Base-by-base conservation (phyloP, 92 coral and sea anemone genomes). In the Montipora capitata region DNA sequence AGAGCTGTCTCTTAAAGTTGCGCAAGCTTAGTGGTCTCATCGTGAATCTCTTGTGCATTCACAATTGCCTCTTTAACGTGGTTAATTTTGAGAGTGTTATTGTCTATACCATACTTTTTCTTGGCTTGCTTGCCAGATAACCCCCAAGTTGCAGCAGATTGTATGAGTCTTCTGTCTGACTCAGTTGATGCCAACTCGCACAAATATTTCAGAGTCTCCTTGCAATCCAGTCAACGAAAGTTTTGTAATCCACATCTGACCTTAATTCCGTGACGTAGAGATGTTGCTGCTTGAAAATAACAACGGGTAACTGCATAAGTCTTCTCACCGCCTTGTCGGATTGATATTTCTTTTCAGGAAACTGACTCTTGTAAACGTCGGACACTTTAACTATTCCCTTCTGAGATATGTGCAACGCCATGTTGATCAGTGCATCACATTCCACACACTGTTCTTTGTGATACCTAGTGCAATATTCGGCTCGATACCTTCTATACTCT, bases 251-350 rank as follows among this genome's bases (percentile, higher is more conserved):
- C 10, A 66, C 42, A 0, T 20, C 41, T 3, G 72, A 11, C 10
- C 72, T 20, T 3, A 20, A 10, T 51, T 86, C 91, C 48, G 88
- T 86, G 9, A 91, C 88, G 56, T 52, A 87, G 39, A 91, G 85
- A 43, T 52, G 38, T 51, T 87, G 16, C 52, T 52, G 68, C 71
- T 76, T 82, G 39, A 91, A 87, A 56, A 91, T 69, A n/a, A 82
- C 91, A 40, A 68, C 85, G 35, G 94, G 94, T 14, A 91, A 49
- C 65, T 91, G 94, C 91, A 91, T 67, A 15, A 91, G 65, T 72
- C 91, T 74, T 81, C 94, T 87, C 65, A 79, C 87, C 3, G 91
- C 94, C 39, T 91, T 91, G 73, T 91, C 91, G 10, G 94, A 87
- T 63, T 91, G 79, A 63, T 91, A 91, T 41, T 91, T 82, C 3